Conservation (phyloP, 2,888 invertebrate species). For the Acleris sparsana region DNA sequence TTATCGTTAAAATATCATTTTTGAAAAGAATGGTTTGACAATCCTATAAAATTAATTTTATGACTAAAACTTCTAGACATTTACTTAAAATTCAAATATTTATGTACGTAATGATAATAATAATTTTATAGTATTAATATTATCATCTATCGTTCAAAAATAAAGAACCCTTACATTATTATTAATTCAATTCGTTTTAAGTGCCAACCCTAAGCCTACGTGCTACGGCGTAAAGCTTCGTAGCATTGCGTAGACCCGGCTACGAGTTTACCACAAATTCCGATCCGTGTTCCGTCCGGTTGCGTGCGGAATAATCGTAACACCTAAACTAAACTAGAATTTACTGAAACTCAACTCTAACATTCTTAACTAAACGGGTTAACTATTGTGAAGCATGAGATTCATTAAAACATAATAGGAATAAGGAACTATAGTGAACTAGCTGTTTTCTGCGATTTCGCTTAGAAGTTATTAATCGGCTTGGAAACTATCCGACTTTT, state of each 20-base stretch:
- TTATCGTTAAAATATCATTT: too few species aligned
- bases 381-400: background rate
- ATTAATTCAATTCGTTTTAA: background rate
- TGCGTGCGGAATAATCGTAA: constrained; percentile 8
- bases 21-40: too few species aligned
- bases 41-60: too few species aligned
- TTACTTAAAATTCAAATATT: too few species aligned
- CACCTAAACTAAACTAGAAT: background rate
- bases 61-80: too few species aligned
- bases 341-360: constrained; percentile 2
- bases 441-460: too few species aligned
- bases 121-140: too few species aligned
- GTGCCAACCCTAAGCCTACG: constrained; percentile 20
- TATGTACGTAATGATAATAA: too few species aligned
- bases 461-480: too few species aligned
- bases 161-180: too few species aligned
- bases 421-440: background rate
- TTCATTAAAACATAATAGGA: background rate
- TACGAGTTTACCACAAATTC: constrained; percentile 8
- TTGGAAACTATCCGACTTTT: too few species aligned
- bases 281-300: background rate
- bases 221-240: constrained; percentile 22
- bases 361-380: background rate
- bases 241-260: constrained; percentile 21
- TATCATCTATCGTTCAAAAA: too few species aligned